Evolutionary conservation across 2,888 invertebrate genomes (phyloP).

Genomic region (Timema cristinae): DNA sequence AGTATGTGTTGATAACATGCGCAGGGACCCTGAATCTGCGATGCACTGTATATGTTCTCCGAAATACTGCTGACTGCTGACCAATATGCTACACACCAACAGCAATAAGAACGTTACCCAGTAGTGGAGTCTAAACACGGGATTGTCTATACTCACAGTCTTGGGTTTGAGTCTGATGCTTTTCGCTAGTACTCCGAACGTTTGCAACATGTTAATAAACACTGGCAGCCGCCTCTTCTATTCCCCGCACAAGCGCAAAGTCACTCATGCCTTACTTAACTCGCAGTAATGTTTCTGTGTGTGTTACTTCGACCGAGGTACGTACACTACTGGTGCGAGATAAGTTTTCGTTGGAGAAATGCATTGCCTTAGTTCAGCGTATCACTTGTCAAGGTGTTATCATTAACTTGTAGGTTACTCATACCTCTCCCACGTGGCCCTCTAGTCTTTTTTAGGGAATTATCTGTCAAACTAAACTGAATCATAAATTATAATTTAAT

Average conservation of each 20-base stretch:
- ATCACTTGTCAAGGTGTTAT: too few relatives aligned
- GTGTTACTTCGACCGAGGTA: too few relatives aligned
- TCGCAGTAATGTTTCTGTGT: too few relatives aligned
- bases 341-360: too few relatives aligned
- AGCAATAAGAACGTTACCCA: slow-evolving; percentile 39
- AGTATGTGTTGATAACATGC: slow-evolving; percentile 37
- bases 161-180: slow-evolving; percentile 37
- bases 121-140: slow-evolving; percentile 44
- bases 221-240: neutral
- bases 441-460: too few relatives aligned
- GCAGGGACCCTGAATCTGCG: slow-evolving; percentile 23
- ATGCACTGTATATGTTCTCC: slow-evolving; percentile 38
- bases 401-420: too few relatives aligned
- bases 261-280: too few relatives aligned
- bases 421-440: too few relatives aligned
- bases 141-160: slow-evolving; percentile 34
- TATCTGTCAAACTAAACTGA: too few relatives aligned
- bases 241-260: neutral
- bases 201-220: slow-evolving; percentile 38
- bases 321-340: too few relatives aligned
- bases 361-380: too few relatives aligned
- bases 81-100: slow-evolving; percentile 43
- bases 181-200: slow-evolving; percentile 36
- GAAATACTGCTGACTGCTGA: slow-evolving; percentile 37
- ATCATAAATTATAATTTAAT: too few relatives aligned